These are phyloP conservation scores for Berghia stephanieae DNA, from an alignment of 1,140 invertebrate genomes.

Conservation along the genomic window DNA sequence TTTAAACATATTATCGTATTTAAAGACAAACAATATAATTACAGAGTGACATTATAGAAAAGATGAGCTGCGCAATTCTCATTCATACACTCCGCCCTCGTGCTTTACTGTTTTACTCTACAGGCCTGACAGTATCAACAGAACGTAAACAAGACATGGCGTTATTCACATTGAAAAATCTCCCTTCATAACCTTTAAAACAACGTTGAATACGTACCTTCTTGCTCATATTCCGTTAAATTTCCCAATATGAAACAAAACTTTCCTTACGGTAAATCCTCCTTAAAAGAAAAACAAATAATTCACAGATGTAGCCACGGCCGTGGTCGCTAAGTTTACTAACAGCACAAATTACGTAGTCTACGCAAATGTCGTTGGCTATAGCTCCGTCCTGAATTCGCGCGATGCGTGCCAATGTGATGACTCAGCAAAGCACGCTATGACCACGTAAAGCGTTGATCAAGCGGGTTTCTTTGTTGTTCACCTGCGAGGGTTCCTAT, in stretches of 20 bases:
- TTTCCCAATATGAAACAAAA: conserved; percentile 4
- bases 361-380: conserved; percentile 42
- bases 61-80: conserved; percentile 32
- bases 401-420: conserved; percentile 46
- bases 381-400: conserved; percentile 38
- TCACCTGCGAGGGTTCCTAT: too few species aligned
- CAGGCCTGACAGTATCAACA: too few species aligned
- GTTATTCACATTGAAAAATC: too few species aligned
- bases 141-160: conserved; percentile 48
- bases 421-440: conserved; percentile 54
- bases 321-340: conserved; percentile 38
- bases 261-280: too few species aligned
- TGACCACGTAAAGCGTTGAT: conserved; percentile 39
- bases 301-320: conserved; percentile 29
- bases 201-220: conserved; percentile 41
- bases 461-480: conserved; percentile 34
- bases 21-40: background rate
- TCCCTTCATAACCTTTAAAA: conserved; percentile 7
- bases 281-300: conserved; percentile 16
- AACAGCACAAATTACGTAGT: conserved; percentile 50
- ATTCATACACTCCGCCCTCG: conserved; percentile 35
- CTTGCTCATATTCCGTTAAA: conserved; percentile 49
- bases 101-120: too few species aligned
- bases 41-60: too few species aligned
- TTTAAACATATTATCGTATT: background rate